Base-by-base conservation (phyloP, 2,797 vertebrate genomes). In the Brachyrhaphis roseni region DNA sequence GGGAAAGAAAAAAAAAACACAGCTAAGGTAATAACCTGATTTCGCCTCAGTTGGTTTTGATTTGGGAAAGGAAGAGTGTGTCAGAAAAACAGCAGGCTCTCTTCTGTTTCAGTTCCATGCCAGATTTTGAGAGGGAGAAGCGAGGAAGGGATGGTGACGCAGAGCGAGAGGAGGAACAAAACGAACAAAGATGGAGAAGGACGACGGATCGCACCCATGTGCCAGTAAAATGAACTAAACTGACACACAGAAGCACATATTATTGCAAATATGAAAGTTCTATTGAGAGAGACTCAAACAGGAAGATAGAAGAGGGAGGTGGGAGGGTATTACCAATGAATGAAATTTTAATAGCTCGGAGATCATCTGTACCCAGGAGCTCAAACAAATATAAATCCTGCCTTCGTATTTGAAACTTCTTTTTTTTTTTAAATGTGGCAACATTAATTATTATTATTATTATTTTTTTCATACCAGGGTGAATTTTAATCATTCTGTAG, bases 11-110 rank as follows among this genome's bases (percentile, higher is more conserved):
- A 23, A 82, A 78, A 75, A 86, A 87, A 89, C 79, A 78, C 83
- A 82, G 89, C 91, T 89, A 88, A 93, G 88, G 92, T 92, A 94
- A 94, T 94, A 95, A 94, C 92, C 91, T 88, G 89, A 93, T 91
- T 93, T 92, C 36, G 79, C 90, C 90, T 93, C 88, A 92, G 92
- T 91, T 93, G 93, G 87, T 90, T 94, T 94, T 92, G 90, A 95
- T 94, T 95, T 94, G 90, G 84, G 92, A 90, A 83, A 92, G 91
- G 93, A 94, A 94, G 91, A 93, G 85, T 86, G 90, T 93, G 90
- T 94, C 93, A 93, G 89, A 86, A 84, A 91, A 90, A 81, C 92
- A 93, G 93, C 91, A 82, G 91, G 92, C 81, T 46, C 87, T 90
- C 90, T 85, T 84, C 89, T 90, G 90, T 88, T 90, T 90, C 81